A percentile compares a stretch with the other conserved stretches of the same genome.
Evolutionary conservation across 2,797 vertebrate genomes (phyloP).

Genomic region (Hozukius guyotensis): DNA sequence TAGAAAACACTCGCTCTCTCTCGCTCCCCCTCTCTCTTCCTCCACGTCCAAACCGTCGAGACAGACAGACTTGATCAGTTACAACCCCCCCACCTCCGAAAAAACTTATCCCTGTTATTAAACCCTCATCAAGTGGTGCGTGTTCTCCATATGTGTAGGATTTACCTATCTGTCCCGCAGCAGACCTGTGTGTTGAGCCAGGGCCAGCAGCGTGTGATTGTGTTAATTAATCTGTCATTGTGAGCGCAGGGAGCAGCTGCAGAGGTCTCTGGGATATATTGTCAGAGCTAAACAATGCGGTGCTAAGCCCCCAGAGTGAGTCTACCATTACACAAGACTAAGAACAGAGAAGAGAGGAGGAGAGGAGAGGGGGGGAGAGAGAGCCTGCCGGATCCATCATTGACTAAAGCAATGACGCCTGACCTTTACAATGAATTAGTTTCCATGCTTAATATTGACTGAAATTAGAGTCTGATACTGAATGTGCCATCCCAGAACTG

Average conservation of each 20-base stretch:
- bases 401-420: slow-evolving; percentile 94
- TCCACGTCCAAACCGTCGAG: slow-evolving; percentile 60
- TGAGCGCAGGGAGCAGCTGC: slow-evolving; percentile 96
- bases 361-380: slow-evolving; percentile 45
- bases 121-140: slow-evolving; percentile 84
- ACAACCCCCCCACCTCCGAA: slow-evolving; percentile 58
- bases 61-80: slow-evolving; percentile 79
- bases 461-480: slow-evolving; percentile 92
- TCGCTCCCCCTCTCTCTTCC: slow-evolving; percentile 37
- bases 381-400: slow-evolving; percentile 90
- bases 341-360: slow-evolving; percentile 79
- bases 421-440: slow-evolving; percentile 94
- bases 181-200: slow-evolving; percentile 97
- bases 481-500: slow-evolving; percentile 87
- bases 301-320: slow-evolving; percentile 95
- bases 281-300: slow-evolving; percentile 97
- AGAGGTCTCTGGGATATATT: slow-evolving; percentile 95
- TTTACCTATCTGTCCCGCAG: slow-evolving; percentile 98
- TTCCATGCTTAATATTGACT: slow-evolving; percentile 93
- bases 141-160: slow-evolving; percentile 91
- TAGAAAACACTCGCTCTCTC: slow-evolving; percentile 73
- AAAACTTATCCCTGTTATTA: slow-evolving; percentile 82
- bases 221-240: slow-evolving; percentile 99
- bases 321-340: slow-evolving; percentile 94
- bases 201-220: slow-evolving; percentile 96